Conservation (phyloP, 2,888 invertebrate species). For the Subacronicta megacephala region DNA sequence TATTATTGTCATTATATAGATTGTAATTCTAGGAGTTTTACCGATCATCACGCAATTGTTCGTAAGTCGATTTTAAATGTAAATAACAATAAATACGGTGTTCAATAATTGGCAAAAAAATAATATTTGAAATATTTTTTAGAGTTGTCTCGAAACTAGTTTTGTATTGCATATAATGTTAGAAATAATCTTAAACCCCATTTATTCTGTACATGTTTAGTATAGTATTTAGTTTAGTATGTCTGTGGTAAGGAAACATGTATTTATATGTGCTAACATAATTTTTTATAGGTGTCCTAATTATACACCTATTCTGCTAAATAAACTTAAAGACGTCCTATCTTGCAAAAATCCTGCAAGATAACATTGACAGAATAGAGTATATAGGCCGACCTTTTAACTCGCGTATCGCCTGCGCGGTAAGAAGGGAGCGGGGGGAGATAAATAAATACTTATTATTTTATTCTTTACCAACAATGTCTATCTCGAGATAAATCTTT, state of each 20-base stretch:
- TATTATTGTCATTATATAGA: constrained; percentile 37
- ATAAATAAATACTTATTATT: too few relatives aligned
- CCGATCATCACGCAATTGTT: constrained; percentile 36
- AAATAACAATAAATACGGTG: constrained; percentile 71
- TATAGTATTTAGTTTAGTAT: constrained; percentile 56
- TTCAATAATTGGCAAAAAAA: constrained; percentile 68
- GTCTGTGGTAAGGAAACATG: constrained; percentile 47
- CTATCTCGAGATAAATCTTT: too few relatives aligned
- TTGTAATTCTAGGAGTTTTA: constrained; percentile 35
- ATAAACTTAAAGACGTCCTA: constrained; percentile 11
- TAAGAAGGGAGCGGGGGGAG: too few relatives aligned
- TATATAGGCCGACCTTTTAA: too few relatives aligned
- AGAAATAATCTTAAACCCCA: constrained; percentile 72
- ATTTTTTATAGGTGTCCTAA: constrained; percentile 21
- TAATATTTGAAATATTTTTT: constrained; percentile 58
- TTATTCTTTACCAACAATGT: too few relatives aligned
- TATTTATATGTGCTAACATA: constrained; percentile 41
- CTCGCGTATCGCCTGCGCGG: too few relatives aligned
- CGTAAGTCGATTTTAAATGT: constrained; percentile 60
- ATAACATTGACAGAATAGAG: neutral
- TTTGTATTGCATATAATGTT: constrained; percentile 72
- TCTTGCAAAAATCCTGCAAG: constrained; percentile 22
- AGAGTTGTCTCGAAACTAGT: constrained; percentile 68
- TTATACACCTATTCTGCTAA: constrained; percentile 20
- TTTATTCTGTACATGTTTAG: constrained; percentile 63